Percentiles rank a stretch among this genome's conserved stretches.
These are phyloP conservation scores for Melanostigma gelatinosum DNA, from an alignment of 2,113 vertebrate genomes.

Conservation along the genomic window DNA sequence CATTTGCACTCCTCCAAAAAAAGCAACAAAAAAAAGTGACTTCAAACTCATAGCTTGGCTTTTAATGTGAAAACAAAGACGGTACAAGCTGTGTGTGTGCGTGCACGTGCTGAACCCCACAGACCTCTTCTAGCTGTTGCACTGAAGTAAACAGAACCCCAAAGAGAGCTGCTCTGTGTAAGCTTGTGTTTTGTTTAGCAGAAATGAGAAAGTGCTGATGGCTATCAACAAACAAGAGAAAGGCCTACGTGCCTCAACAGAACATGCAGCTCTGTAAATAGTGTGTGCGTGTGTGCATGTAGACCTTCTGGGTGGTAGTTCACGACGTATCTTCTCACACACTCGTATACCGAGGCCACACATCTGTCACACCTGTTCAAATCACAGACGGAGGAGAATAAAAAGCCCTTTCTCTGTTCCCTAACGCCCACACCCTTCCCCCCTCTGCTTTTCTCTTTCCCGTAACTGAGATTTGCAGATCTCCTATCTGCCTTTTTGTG, in stretches of 20 bases:
- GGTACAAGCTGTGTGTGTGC: not conserved
- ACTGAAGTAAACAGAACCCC: conserved; percentile 42
- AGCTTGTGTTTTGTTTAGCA: conserved; percentile 57
- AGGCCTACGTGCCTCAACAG: conserved; percentile 58
- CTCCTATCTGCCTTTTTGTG: conserved; percentile 45
- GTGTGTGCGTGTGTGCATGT: conserved; percentile 1
- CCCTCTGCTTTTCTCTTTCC: conserved; percentile 25
- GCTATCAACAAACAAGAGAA: conserved; percentile 72
- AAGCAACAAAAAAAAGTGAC: not conserved
- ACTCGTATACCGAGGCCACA: conserved; percentile 38
- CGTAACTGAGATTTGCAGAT: conserved; percentile 56
- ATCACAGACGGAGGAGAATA: conserved; percentile 39
- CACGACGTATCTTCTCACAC: conserved; percentile 30
- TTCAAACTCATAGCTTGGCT: not conserved
- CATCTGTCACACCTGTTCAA: conserved; percentile 73
- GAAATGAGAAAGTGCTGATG: conserved; percentile 79
- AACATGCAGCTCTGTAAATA: conserved; percentile 28
- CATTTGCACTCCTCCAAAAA: not conserved
- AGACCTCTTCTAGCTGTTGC: conserved; percentile 70
- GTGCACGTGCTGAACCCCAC: conserved; percentile 18
- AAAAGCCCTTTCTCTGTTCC: conserved; percentile 50
- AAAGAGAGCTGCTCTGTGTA: conserved; percentile 34
- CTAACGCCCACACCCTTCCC: conserved; percentile 8
- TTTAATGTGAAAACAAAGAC: conserved; percentile 4
- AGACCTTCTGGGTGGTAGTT: conserved; percentile 68